Base-by-base conservation (phyloP, 2,113 vertebrate species). In the Argyrosomus japonicus region DNA sequence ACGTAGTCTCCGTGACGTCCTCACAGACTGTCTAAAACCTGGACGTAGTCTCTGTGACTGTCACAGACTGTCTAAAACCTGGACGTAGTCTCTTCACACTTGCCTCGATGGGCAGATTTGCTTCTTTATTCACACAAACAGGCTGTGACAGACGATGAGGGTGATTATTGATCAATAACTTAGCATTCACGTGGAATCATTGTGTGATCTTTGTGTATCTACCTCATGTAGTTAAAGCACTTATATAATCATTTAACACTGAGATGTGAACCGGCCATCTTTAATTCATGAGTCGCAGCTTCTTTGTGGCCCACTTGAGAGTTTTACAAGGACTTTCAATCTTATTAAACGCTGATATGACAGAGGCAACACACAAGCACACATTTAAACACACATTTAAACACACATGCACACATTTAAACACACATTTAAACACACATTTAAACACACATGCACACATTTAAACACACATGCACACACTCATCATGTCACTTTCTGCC, bases 261-360 rank as follows among this genome's bases (percentile, higher is more conserved):
- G 15, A 53, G 47, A 25, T 25, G 60, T 69, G 64, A 45, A 56
- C 8, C 17, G 11, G 47, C 4, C n/a, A 18, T 76, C 54, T 53
- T 67, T 81, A 75, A 67, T 74, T 65, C 40, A 61, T 40, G 18
- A n/a, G 6, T 36, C 40, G 48, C 14, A 11, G 60, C 32, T 2
- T 60, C 68, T 79, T 43, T 54, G 45, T 36, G 3, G 51, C 61
- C 23, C 77, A 23, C 69, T 17, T 8, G 65, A 61, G 75, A 64
- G 21, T 68, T 72, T 14, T 53, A 2, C 19, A 1, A 23, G 5
- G 54, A 67, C 1, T 29, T 27, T 71, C 17, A 48, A 25, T 62
- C 47, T 78, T 21, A 71, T 81, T 75, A 75, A 73, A 43, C 12
- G 74, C 62, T 84, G 23, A 84, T 72, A 63, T 62, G 65, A 78